Evolutionary conservation across 2,797 vertebrate genomes (phyloP), one percentile per base, ranked within the genome.

Genomic region (Anomalospiza imberbis): DNA sequence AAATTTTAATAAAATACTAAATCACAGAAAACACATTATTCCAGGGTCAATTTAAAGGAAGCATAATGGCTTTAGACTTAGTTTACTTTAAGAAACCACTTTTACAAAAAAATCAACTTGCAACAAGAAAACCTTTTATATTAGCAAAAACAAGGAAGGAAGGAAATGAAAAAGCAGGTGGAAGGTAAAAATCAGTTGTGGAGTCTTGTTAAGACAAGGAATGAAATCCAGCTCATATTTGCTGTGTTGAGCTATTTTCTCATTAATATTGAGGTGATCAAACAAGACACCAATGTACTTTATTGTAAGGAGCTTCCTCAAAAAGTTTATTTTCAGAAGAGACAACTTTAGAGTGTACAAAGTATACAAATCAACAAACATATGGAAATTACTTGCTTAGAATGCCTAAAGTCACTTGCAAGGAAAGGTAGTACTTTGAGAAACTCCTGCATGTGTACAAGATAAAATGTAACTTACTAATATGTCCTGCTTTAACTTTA

Each of bases 401-500:
- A 13, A 55, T 53, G 28, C 7, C 55, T 55, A 68, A 25, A 81
- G 31, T 7, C 16, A 78, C 28, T 22, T 76, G 28, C 7, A 95
- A 73, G 17, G 54, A 58, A 73, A 89, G 25, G 13, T 0, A 63
- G 8, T 24, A 40, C 14, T 6, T 29, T 85, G 54, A 80, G 16
- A 62, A 84, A 88, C 11, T 62, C 31, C 26, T 47, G 20, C 8
- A 55, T 5, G 4, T 4, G 6, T 38, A 20, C 18, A 95, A 13
- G 53, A 89, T 44, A 61, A 92, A 96, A 79, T 38, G 76, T 14
- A 81, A 94, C 98, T 98, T 97, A 99, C 99, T 98, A 98, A 99
- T 99, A 95, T 99, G 99, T 62, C 99, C 99, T 34, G 99, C 98
- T 98, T 98, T 98, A 88, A 99, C 99, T 98, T 99, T 99, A 96